These are phyloP conservation scores for Percopsis omiscomaycus DNA, from an alignment of 2,797 vertebrate species.

Conservation along the genomic window DNA sequence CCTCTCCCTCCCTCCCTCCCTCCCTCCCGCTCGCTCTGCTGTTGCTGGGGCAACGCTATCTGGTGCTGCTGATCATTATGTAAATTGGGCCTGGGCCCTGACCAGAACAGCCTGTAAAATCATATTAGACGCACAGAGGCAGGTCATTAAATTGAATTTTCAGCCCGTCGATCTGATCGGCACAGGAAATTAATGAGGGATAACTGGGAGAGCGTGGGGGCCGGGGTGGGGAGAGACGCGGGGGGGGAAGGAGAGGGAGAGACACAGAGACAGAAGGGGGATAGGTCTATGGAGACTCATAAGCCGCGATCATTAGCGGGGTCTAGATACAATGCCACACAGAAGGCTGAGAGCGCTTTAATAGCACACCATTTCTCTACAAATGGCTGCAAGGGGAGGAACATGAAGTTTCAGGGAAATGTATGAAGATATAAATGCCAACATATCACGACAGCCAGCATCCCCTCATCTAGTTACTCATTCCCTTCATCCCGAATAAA, in stretches of 20 bases:
- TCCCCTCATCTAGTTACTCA: too few species aligned
- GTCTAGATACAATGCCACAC: slow-evolving; percentile 69
- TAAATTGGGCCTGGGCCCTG: slow-evolving; percentile 83
- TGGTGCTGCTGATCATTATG: slow-evolving; percentile 82
- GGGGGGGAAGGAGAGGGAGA: slow-evolving; percentile 18
- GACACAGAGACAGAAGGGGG: slow-evolving; percentile 6
- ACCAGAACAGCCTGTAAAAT: slow-evolving; percentile 87
- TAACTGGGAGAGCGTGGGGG: slow-evolving; percentile 63
- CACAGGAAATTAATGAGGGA: slow-evolving; percentile 81
- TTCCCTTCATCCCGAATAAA: too few species aligned
- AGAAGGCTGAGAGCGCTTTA: slow-evolving; percentile 65
- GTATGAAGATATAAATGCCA: too few species aligned
- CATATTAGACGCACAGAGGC: slow-evolving; percentile 83
- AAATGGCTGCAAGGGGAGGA: slow-evolving; percentile 63
- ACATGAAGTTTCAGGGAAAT: slow-evolving; percentile 20
- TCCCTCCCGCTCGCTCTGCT: slow-evolving; percentile 55
- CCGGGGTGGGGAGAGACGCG: slow-evolving; percentile 15
- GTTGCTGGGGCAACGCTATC: slow-evolving; percentile 90
- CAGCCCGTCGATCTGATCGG: slow-evolving; percentile 81
- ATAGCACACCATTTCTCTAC: slow-evolving; percentile 62
- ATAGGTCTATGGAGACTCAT: slow-evolving; percentile 66
- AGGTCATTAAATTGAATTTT: slow-evolving; percentile 88
- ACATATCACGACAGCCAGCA: too few species aligned
- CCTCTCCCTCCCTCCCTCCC: slow-evolving; percentile 50
- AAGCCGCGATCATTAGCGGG: slow-evolving; percentile 73